These are phyloP conservation scores for Lepus americanus DNA, from an alignment of 2,113 vertebrate species.

Conservation along the genomic window DNA sequence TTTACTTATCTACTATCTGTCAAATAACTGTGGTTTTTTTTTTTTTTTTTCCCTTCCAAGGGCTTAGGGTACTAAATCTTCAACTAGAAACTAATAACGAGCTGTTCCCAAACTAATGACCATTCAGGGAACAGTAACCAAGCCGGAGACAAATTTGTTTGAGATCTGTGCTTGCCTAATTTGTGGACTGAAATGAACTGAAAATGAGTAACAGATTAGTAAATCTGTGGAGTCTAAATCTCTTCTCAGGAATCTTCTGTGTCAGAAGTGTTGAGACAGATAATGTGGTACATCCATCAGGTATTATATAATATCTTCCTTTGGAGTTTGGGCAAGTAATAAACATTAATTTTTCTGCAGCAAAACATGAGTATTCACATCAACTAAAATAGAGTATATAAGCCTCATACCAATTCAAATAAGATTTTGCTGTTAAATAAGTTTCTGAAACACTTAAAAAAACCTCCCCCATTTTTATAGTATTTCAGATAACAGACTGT, in stretches of 20 bases:
- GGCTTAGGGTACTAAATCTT: background rate
- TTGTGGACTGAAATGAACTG: background rate
- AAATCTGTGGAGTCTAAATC: background rate
- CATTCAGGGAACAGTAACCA: too few species aligned
- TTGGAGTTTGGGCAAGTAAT: background rate
- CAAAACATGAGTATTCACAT: background rate
- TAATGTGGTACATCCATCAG: background rate
- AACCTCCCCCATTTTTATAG: background rate
- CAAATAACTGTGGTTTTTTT: background rate
- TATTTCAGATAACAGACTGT: background rate
- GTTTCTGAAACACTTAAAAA: background rate
- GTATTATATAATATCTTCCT: background rate
- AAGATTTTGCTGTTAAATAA: background rate
- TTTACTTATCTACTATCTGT: background rate
- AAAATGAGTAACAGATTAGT: background rate
- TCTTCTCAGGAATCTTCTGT: background rate
- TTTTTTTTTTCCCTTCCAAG: background rate
- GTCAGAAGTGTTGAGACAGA: background rate
- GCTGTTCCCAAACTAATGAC: background rate
- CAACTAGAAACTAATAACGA: conserved; percentile 30
- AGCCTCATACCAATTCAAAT: background rate
- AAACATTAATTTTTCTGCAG: background rate
- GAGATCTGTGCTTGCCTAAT: background rate
- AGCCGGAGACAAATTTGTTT: background rate
- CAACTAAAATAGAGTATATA: background rate